Base-by-base conservation (phyloP, 2,888 invertebrate genomes). In the Anorthoa munda region DNA sequence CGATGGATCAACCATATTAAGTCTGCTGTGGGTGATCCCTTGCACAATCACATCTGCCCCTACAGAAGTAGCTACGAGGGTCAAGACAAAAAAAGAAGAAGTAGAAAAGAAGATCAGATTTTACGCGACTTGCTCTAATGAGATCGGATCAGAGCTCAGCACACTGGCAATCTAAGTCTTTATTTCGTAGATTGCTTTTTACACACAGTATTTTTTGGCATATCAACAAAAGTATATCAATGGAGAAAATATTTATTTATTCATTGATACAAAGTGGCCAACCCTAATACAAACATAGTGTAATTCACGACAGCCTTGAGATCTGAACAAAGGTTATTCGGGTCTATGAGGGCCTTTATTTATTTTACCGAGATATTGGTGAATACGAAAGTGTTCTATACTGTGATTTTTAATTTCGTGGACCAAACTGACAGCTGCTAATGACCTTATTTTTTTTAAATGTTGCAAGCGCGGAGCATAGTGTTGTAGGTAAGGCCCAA, bases 201-300 rank as follows among this genome's bases (percentile, higher is more conserved):
- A 65, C 67, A 68, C 65, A 60, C 66, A 66, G n/a, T n/a, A 75
- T 82, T 83, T 79, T 80, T 84, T 79, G 76, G 78, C 46, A 63
- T 46, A 60, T 77, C 81, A 78, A 82, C 76, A 82, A 82, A 87
- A 80, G 82, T 77, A 84, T 80, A 81, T 82, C 77, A 79, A 76
- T 83, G 71, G 75, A 64, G 67, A 81, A 86, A 86, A 88, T 86
- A 88, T 87, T 86, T 86, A 88, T 88, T 77, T 88, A 88, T 87
- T 87, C 85, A 81, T 76, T 72, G 76, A 84, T 83, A 86, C 83
- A 80, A 80, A 84, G 84, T 81, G 79, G 77, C 61, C 77, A 72
- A 82, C 79, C 80, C 79, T 68, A 77, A 74, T 67, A 75, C 74
- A 74, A 79, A 79, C 81, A 79, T 80, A 73, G 70, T 46, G 71